Percentiles rank a stretch among this genome's conserved stretches.
phyloP scores from a whole-genome alignment of 1,140 invertebrate species.

The Helicoverpa armigera region DNA sequence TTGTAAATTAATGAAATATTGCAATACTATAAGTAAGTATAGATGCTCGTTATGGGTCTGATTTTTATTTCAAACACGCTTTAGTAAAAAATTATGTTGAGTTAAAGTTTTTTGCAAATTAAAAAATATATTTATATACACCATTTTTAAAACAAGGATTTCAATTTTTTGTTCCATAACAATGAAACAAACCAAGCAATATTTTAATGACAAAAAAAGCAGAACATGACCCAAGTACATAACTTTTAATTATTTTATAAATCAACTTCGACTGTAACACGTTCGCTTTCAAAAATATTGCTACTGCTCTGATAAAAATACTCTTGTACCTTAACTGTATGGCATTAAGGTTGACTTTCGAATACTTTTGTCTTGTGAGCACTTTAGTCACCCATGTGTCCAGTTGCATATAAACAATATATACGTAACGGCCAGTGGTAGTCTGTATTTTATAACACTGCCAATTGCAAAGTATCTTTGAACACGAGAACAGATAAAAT shows the following conservation, averaged over 20 bases:
- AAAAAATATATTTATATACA: too few relatives aligned
- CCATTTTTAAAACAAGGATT: too few relatives aligned
- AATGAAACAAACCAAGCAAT: too few relatives aligned
- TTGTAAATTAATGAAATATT: too few relatives aligned
- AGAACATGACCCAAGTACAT: conserved; percentile 16
- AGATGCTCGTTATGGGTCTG: too few relatives aligned
- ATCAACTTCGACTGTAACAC: conserved; percentile 22
- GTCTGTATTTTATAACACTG: conserved; percentile 46
- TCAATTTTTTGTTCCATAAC: too few relatives aligned
- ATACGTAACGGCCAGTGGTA: conserved; percentile 21
- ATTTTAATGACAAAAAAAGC: background rate
- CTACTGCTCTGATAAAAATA: background rate
- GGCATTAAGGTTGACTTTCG: background rate
- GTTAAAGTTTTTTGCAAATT: too few relatives aligned
- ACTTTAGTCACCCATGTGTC: conserved; percentile 35
- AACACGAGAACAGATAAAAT: conserved; percentile 41
- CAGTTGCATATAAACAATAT: conserved; percentile 39
- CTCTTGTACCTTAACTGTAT: background rate
- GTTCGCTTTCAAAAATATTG: conserved; percentile 27
- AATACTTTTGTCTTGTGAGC: background rate
- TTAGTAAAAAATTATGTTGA: too few relatives aligned
- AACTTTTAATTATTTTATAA: conserved; percentile 37
- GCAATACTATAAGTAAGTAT: too few relatives aligned
- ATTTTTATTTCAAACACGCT: too few relatives aligned
- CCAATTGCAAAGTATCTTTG: conserved; percentile 41